Evolutionary conservation across 2,113 vertebrate genomes (phyloP), one percentile per base, ranked within the genome.

Genomic region (Galemys pyrenaicus): DNA sequence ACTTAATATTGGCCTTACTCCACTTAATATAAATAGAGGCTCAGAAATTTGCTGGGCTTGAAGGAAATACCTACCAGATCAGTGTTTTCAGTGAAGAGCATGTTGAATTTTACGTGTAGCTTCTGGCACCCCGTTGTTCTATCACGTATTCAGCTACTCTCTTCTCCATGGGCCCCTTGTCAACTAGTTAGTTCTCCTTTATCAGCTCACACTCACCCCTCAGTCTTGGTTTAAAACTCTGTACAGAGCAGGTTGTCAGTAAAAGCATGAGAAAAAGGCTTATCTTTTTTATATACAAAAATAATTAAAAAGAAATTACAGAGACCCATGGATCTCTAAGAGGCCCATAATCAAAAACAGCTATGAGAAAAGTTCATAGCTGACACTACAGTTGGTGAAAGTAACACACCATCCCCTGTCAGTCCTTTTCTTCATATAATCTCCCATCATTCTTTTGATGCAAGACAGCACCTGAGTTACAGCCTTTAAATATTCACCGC

Each of bases 331-430:
- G 58, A 94, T 95, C 68, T 95, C 92, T 87, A 62, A 88, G 87
- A 95, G 88, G 58, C 54, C 54, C 37, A 28, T 39, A 78, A 35
- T 91, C 94, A 89, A 86, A 95, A 86, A 73, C 70, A n/a, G 82
- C 88, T 70, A n/a, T n/a, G 79, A 89, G 83, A 54, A 95, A 94
- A 94, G 88, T 96, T 92, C 94, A 94, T 24, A 96, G 95, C 89
- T 87, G 82, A 88, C 92, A 94, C 79, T 86, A 89, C 89, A 92
- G 89, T 88, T 92, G 94, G 86, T 91, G 86, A 93, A 83, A 94
- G 89, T 70, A 93, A 93, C 95, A 92, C 91, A 92, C 93, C 86
- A 62, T 32, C 22, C 91, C 71, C 77, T 89, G 79, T 64, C 95
- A 58, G 70, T 78, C 88, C 54, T 58, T 91, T 78, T 41, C 91